These are phyloP conservation scores for Drosophila nigricruria DNA, from an alignment of 2,888 invertebrate species.

Conservation along the genomic window DNA sequence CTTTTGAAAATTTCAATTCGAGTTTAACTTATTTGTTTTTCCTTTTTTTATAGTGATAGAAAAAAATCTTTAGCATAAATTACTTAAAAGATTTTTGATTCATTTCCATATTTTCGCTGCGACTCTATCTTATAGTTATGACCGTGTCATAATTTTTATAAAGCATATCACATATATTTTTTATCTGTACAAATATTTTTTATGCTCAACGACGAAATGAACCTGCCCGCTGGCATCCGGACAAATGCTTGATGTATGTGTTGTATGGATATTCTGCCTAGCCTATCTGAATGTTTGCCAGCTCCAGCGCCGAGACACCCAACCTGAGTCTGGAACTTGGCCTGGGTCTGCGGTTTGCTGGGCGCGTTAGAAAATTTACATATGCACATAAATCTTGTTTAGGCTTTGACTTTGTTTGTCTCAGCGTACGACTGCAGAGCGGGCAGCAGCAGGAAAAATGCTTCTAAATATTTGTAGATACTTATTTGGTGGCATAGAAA, in stretches of 20 bases:
- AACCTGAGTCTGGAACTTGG: background rate
- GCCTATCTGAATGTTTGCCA: constrained; percentile 63
- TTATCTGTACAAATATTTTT: constrained; percentile 40
- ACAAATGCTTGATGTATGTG: constrained; percentile 47
- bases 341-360: constrained; percentile 56
- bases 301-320: constrained; percentile 10
- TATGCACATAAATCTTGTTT: constrained; percentile 79
- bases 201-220: constrained; percentile 16
- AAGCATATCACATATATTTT: constrained; percentile 18
- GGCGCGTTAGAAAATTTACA: constrained; percentile 69
- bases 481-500: constrained; percentile 71
- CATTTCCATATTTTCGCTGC: constrained; percentile 22
- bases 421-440: constrained; percentile 12
- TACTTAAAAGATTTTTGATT: constrained; percentile 15
- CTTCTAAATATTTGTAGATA: constrained; percentile 74
- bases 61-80: constrained; percentile 13
- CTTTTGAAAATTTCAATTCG: background rate
- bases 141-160: constrained; percentile 38
- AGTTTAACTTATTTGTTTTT: background rate
- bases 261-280: constrained; percentile 59
- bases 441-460: constrained; percentile 42
- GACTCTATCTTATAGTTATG: constrained; percentile 7
- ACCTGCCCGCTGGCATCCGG: constrained; percentile 9
- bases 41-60: background rate
- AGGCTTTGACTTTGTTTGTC: constrained; percentile 70